Base-by-base conservation (phyloP, 1,140 invertebrate genomes). In the Tetramorium simillimum region DNA sequence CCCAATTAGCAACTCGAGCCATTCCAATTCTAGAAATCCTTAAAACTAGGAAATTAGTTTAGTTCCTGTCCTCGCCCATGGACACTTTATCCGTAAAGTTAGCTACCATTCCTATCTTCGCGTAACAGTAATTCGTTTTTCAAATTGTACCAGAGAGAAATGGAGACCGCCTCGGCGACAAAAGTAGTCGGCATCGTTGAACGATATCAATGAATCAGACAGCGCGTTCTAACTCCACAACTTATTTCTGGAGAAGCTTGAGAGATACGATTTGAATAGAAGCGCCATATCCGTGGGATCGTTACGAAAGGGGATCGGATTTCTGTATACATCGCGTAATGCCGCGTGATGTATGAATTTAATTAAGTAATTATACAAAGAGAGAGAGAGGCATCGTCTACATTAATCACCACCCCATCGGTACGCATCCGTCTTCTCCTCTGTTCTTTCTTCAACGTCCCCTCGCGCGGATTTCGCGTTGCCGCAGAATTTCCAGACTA, bases 331-430 rank as follows among this genome's bases (percentile, higher is more conserved):
- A 58, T 86, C 58, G 76, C 43, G 49, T 91, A 92, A 90, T 92
- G 43, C 87, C 84, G 28, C 69, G 37, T 92, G 90, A 92, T 92
- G 73, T 91, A 92, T 92, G 90, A 92, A 91, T 92, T 92, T 92
- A 92, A 92, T 92, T 90, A 91, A 92, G 85, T 88, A 91, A 91
- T 92, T 92, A 90, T 89, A 82, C 67, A 87, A 43, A 80, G 46
- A 69, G 75, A 62, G 75, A n/a, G 21, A 62, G 40, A 60, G 72
- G 37, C 60, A 70, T 14, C 21, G 18, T 69, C 49, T 60, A 58
- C 85, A 86, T 86, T 91, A 89, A 91, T 91, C 91, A 91, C 84
- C 40, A 43, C 75, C 56, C 65, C 58, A 67, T 85, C 86, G 78
- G 21, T 82, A 56, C 58, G 21, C 63, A 51, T 56, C 16, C 77